Percentiles rank a stretch among this genome's conserved stretches.
These are phyloP conservation scores for Aphelenchoides besseyi DNA, from an alignment of 1,140 invertebrate genomes.

Conservation along the genomic window DNA sequence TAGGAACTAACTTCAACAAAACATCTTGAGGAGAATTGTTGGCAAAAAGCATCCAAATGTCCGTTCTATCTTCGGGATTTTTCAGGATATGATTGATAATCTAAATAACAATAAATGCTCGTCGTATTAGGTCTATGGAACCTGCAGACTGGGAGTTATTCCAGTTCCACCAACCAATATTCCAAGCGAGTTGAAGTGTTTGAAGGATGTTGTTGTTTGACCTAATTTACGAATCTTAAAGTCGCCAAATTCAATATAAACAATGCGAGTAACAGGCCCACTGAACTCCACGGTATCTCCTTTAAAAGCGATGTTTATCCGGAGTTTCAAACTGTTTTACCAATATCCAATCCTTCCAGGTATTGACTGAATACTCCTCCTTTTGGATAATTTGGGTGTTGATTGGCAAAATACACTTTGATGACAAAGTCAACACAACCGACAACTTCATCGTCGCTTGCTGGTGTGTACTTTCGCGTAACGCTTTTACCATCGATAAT, in stretches of 20 bases:
- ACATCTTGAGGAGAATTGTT: constrained; percentile 97
- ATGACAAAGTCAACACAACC: constrained; percentile 91
- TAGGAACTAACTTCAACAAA: constrained; percentile 72
- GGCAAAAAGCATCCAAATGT: constrained; percentile 82
- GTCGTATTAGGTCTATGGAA: too few relatives aligned
- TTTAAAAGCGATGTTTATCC: neutral
- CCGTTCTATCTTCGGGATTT: constrained; percentile 76
- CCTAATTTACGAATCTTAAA: constrained; percentile 84
- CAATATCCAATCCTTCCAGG: constrained; percentile 5
- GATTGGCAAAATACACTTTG: constrained; percentile 94
- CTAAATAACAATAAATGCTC: too few relatives aligned
- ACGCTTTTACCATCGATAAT: constrained; percentile 62
- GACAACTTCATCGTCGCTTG: constrained; percentile 85
- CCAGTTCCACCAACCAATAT: constrained; percentile 63
- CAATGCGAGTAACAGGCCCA: constrained; percentile 82
- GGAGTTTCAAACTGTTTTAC: neutral
- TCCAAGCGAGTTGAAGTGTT: constrained; percentile 60
- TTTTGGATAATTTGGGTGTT: constrained; percentile 92
- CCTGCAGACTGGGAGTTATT: constrained; percentile 71
- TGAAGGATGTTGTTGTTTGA: constrained; percentile 65
- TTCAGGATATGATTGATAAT: constrained; percentile 79
- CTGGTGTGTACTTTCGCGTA: constrained; percentile 91
- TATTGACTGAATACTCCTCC: constrained; percentile 66
- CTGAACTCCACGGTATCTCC: neutral
- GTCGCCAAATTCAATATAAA: constrained; percentile 66